Evolutionary conservation across 1,140 invertebrate species (phyloP), one percentile per base, ranked within the genome.

Genomic region (Cherax quadricarinatus): DNA sequence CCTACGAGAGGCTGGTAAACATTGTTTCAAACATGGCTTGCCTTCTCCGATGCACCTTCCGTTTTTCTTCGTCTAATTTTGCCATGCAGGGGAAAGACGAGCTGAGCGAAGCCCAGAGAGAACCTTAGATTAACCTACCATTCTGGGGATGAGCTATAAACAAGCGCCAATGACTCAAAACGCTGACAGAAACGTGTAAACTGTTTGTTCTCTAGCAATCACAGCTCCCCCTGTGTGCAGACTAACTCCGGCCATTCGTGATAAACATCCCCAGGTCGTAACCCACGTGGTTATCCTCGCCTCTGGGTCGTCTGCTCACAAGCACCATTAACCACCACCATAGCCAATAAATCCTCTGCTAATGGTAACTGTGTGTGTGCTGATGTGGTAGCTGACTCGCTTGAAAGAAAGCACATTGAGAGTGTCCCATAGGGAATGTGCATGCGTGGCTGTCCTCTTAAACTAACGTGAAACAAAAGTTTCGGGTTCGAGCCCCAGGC

Each of bases 91-190:
- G 3, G 41, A 51, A 62, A 85, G 78, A 24, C 10, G 6, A 9
- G 5, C 21, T 86, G 90, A 91, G 53, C 90, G 90, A 91, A 86
- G 41, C n/a, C 7, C 48, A 30, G 16, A n/a, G 90, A 66, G 51
- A 81, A 51, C 21, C 12, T 81, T 84, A 70, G 30, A 85, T 86
- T 91, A 81, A 51, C 84, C 49, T 86, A 86, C 51, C 21, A 86
- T 53, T 79, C 70, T 82, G 84, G 21, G 62, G 48, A 80, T 62
- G 89, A 86, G 84, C 81, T 86, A 62, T 91, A 91, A 86, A 91
- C 90, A 91, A 70, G 53, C 90, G 84, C 75, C 73, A 91, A 91
- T 91, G 90, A 91, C 75, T 91, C 90, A 91, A 91, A 91, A 91
- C 78, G 90, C 85, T 86, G 90, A 91, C 90, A 82, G 84, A 86